Evolutionary conservation across 1,140 invertebrate genomes (phyloP), one percentile per base, ranked within the genome.

Genomic region (Bombus polaris): DNA sequence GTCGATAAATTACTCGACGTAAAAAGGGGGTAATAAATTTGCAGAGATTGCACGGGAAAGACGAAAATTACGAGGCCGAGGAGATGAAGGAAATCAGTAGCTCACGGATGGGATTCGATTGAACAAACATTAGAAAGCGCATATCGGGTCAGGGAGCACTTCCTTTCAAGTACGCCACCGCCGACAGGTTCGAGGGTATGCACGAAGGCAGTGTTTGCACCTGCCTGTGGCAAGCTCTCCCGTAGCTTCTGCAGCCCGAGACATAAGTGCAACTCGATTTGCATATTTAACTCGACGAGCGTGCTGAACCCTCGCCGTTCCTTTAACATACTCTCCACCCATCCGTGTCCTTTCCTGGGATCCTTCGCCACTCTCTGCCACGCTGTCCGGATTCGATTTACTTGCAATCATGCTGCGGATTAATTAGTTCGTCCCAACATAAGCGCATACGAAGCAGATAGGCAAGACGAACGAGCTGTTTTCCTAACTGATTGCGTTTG

Each of bases 241-340:
- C 79, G 75, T 62, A 80, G 79, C 65, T 86, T 88, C 87, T 75
- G 74, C 80, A 59, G 13, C 59, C 72, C 68, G 57, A 86, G 89
- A 87, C 85, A 90, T 89, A 90, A 90, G 88, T 89, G 88, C 85
- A 90, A 89, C 85, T 90, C 85, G 81, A 89, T 90, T 90, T 90
- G 89, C 89, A 90, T 90, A 90, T 89, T 90, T 90, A 88, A 90
- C 88, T 85, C 78, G 57, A 77, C 79, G 72, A 80, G 73, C 81
- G 76, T 81, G 57, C 77, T 57, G 77, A 85, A 88, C 53, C 71
- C 39, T 62, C 42, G 44, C n/a, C 32, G 66, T 53, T 75, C 79
- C 57, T 65, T 71, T 75, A 53, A 62, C 81, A 47, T 57, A 53
- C 35, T 62, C n/a, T 44, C 9, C 32, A 53, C 32, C 37, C 79